These are phyloP conservation scores for Halisarca cf. caerulea DNA, from an alignment of 37 sponge, comb jelly and placozoan genomes.

Conservation along the genomic window DNA sequence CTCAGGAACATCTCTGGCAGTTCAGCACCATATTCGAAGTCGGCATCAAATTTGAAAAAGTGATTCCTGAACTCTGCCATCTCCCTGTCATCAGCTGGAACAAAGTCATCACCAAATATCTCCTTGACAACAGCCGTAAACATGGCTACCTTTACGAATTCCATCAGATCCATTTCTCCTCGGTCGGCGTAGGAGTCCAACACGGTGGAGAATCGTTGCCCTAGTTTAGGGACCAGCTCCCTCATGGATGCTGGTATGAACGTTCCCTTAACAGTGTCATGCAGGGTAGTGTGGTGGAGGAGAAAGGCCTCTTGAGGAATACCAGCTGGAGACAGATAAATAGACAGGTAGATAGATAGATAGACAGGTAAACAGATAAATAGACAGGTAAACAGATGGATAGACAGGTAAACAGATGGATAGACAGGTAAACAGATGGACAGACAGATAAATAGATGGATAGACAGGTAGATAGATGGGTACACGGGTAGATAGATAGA, in stretches of 20 bases:
- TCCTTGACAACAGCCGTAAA: conserved; percentile 62
- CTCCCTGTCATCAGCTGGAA: conserved; percentile 41
- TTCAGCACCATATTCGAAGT: conserved; percentile 86
- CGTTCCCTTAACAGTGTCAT: conserved; percentile 61
- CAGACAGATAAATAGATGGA: no score
- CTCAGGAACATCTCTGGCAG: conserved; percentile 69
- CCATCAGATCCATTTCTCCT: conserved; percentile 68
- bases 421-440: no score
- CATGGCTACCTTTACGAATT: conserved; percentile 66
- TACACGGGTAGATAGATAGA: no score
- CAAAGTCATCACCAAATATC: conserved; percentile 64
- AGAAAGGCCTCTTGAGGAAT: conserved; percentile 49
- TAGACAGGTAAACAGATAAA: no score
- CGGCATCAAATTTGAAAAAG: conserved; percentile 78
- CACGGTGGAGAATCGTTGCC: conserved; percentile 27
- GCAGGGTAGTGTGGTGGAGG: conserved; percentile 52
- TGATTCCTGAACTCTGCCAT: conserved; percentile 28
- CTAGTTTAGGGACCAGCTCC: conserved; percentile 40
- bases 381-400: no score
- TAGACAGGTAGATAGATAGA: no score
- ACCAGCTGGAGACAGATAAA: conserved; percentile 60
- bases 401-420: no score
- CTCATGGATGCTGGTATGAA: conserved; percentile 34
- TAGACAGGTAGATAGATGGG: no score
- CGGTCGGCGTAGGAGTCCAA: background rate